phyloP scores from a whole-genome alignment of 1,140 invertebrate species.

The Magallana gigas region DNA sequence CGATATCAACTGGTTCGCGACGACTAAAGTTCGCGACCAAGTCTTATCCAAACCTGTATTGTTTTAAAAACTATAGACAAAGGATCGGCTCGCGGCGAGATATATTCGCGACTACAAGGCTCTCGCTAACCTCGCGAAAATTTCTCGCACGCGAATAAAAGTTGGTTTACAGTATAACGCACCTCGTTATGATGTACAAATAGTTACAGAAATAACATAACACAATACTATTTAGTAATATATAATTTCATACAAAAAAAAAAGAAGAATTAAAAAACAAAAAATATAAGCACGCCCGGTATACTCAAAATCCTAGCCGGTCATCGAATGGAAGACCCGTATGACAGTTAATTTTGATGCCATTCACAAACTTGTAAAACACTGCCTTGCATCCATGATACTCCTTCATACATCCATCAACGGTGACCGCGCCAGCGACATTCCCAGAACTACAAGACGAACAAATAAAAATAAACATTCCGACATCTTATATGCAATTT shows the following conservation, averaged over 20 bases:
- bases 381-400: background rate
- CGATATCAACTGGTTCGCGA: no score
- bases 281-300: background rate
- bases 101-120: no score
- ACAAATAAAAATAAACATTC: background rate
- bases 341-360: slow-evolving; percentile 10
- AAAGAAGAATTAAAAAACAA: background rate
- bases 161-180: no score
- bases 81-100: no score
- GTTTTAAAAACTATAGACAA: no score
- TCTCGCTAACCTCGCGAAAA: no score
- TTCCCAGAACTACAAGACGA: background rate
- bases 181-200: no score
- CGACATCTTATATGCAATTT: background rate
- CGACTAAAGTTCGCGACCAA: no score
- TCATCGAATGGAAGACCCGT: background rate
- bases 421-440: background rate
- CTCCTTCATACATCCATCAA: background rate
- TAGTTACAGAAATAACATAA: no score
- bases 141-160: no score
- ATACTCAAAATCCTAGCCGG: background rate
- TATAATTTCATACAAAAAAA: background rate
- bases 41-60: no score
- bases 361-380: background rate
- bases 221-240: no score